Base-by-base conservation (phyloP, 2,113 vertebrate species). In the Onychostruthus taczanowskii region DNA sequence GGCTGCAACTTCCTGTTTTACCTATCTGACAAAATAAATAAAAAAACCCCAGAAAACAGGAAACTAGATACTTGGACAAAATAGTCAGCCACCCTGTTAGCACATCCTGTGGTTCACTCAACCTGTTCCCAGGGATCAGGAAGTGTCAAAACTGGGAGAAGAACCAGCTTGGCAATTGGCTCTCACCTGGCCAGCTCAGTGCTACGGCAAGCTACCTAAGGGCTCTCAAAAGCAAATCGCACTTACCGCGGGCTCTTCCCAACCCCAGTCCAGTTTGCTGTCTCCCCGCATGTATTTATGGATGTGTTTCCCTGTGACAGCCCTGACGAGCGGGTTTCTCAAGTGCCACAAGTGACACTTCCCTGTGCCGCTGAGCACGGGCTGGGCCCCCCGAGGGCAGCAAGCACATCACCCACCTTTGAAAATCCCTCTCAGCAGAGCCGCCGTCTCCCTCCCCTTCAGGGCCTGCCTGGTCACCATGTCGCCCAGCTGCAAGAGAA, bases 371-470 rank as follows among this genome's bases (percentile, higher is more conserved):
- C 64, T 5, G 52, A 33, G 31, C 33, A 3, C 27, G 13, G 13
- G 13, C 41, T 15, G 41, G 41, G 20, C 5, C 31, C n/a, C n/a
- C 13, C 33, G 12, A 37, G 41, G 16, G 2, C 75, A 15, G 35
- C 63, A 21, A 85, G 0, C 44, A 2, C 21, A 15, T 1, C 77
- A 66, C 84, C 87, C 97, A 99, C 99, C 99, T 99, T 96, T 98
- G 91, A 99, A 98, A 95, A 99, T 97, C 74, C 97, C 98, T 97
- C 98, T 99, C 39, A 99, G 97, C 87, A 99, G 79, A 9, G 97
- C 69, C 12, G 98, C 98, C 37, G 97, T 96, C 46, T 98, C 97
- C 93, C 97, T 98, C 8, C 99, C 98, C 93, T 98, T 99, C 75
- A 99, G 94, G 10, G 98, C 98, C 43, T 98, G 97, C 35, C 95